Evolutionary conservation across 1,140 invertebrate genomes (phyloP), one percentile per base, ranked within the genome.

Genomic region (Ceratina australensis): DNA sequence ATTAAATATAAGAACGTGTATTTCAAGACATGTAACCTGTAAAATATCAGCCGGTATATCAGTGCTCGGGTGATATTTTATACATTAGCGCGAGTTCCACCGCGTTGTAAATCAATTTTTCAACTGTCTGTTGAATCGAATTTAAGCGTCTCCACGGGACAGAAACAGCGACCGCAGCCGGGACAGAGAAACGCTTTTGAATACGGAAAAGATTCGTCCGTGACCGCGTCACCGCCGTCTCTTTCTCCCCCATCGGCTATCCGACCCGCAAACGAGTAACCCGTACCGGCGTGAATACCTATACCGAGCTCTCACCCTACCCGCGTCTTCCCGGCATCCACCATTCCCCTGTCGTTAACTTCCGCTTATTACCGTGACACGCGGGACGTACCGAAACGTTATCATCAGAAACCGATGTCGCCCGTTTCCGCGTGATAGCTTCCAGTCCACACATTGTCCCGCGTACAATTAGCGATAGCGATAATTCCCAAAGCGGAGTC

Each of bases 61-160:
- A 50, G 16, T 16, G 7, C 16, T n/a, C 18, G 47, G 15, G 68
- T 78, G 64, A 83, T 83, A 82, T 83, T 82, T 82, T 83, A 83
- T 83, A 83, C 80, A 83, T 83, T 83, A 83, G 72, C 81, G 64
- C 7, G 47, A 18, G 49, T 56, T n/a, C 75, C 67, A 73, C 59
- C 80, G 78, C 75, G 54, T 82, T 79, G 80, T 83, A 82, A 83
- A 83, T 82, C 74, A 79, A 83, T 83, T 82, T 82, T 71, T 69
- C 15, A 63, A 59, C 69, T 74, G 69, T 65, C 75, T 69, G 50
- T 22, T 64, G 81, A 80, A 82, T 82, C 68, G 81, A 77, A 80
- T 82, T 80, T 80, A 80, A 80, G 66, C 24, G 78, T 82, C 78
- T 71, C 80, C 20, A 24, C 20, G 80, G 80, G 59, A 74, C 65